Evolutionary conservation across 2,797 vertebrate species (phyloP), one percentile per base, ranked within the genome.

Genomic region (Hoplostethus atlanticus): DNA sequence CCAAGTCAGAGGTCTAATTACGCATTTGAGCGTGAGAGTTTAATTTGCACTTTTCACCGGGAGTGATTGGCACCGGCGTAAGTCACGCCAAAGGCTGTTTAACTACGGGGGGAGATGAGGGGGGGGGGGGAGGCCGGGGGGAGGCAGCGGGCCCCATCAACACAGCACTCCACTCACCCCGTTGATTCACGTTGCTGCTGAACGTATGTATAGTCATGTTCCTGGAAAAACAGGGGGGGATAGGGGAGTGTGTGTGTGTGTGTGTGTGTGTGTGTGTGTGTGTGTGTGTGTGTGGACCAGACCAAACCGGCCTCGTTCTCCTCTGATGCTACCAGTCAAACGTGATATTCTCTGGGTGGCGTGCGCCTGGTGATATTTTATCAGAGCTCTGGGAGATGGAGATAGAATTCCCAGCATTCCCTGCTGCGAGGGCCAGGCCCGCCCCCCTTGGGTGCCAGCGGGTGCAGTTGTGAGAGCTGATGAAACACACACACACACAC

Each of bases 1-100:
- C 84, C 74, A 84, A 91, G 88, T 91, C 90, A 92, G 81, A 90
- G 91, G 89, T 89, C 84, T 92, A 93, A 93, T 94, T 93, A 93
- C 84, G 86, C 87, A 87, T 86, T 89, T 87, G 86, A 91, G 88
- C 79, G 52, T 86, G 86, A 92, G 91, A 89, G 89, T 91, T 92
- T 93, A 92, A 93, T 93, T 93, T 88, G 91, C 86, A 87, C 91
- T 89, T 88, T 90, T 90, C 89, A 90, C 90, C 81, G 87, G 76
- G 83, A 87, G 85, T 92, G 91, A 94, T 91, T 91, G 93, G 88
- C 87, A 90, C 72, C 82, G 11, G 56, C 81, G 79, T 80, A 88
- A 85, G 84, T 89, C 87, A 68, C 76, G 84, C 81, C 77, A 77
- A 85, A 86, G 80, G 77, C 80, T 91, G 88, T 87, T 91, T 90